Evolutionary conservation across 2,888 invertebrate genomes (phyloP).

Genomic region (Reticulitermes lucifugus): DNA sequence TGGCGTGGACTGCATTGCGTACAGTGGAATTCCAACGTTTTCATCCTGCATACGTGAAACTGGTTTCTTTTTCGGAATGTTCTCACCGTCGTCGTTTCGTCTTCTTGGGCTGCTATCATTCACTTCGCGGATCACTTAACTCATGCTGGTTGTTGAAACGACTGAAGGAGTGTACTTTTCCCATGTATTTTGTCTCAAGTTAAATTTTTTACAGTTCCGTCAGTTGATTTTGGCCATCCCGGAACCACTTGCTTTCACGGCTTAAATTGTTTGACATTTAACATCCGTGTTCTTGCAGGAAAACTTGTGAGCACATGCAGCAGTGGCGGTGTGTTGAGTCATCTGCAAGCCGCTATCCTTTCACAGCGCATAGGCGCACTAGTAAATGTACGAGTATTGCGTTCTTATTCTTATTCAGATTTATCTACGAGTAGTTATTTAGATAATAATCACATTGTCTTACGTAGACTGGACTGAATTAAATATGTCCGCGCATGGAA

Average conservation of each 20-base stretch:
- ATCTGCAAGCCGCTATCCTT: no score
- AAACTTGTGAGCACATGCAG: not conserved
- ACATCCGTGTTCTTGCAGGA: not conserved
- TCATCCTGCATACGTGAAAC: slow-evolving; percentile 12
- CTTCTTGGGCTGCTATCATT: not conserved
- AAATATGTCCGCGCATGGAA: no score
- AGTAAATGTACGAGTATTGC: no score
- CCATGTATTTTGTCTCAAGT: not conserved
- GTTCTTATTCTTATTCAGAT: no score
- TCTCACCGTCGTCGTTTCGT: not conserved
- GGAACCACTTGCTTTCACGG: not conserved
- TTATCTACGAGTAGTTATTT: no score
- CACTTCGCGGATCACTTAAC: slow-evolving; percentile 7
- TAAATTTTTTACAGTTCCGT: no score
- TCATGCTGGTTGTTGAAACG: not conserved
- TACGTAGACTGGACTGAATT: no score
- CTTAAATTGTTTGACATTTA: not conserved
- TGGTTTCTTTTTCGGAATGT: slow-evolving; percentile 21
- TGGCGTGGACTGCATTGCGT: slow-evolving; percentile 18
- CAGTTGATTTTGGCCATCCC: no score
- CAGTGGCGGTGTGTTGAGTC: no score
- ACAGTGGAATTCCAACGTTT: slow-evolving; percentile 9
- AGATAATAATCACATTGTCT: no score
- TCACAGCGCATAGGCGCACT: no score
- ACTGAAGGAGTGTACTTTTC: not conserved